A percentile compares a stretch with the other conserved stretches of the same genome.
Conservation (phyloP, 2,888 invertebrate species). For the Isoperla grammatica region DNA sequence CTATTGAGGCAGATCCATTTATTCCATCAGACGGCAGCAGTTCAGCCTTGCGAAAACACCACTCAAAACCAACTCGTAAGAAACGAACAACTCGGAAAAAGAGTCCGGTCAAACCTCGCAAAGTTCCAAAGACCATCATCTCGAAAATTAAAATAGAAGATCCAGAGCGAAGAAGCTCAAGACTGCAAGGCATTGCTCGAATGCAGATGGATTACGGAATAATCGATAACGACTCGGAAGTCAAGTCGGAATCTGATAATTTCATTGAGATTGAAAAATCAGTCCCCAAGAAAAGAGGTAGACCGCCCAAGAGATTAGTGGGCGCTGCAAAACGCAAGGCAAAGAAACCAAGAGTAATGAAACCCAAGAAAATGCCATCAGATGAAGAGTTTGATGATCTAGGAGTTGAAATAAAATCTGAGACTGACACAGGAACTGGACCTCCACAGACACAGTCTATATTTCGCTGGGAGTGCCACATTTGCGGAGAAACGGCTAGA, state of each 20-base stretch:
- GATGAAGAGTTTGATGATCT: conserved; percentile 20
- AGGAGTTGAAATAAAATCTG: conserved; percentile 6
- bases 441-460: background rate
- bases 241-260: conserved; percentile 22
- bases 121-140: background rate
- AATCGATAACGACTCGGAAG: conserved; percentile 7
- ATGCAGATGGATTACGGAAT: conserved; percentile 22
- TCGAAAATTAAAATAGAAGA: conserved; percentile 13
- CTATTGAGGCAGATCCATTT: conserved; percentile 23
- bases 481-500: conserved; percentile 44
- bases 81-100: conserved; percentile 2
- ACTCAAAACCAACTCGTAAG: conserved; percentile 11
- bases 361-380: conserved; percentile 14
- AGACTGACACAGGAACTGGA: background rate
- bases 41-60: background rate
- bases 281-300: conserved; percentile 17
- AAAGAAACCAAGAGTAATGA: conserved; percentile 24
- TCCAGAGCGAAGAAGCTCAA: conserved; percentile 17
- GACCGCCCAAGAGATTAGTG: conserved; percentile 18
- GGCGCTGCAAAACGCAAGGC: conserved; percentile 29
- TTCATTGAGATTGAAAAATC: conserved; percentile 6
- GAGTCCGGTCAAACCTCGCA: background rate
- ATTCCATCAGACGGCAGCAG: conserved; percentile 20
- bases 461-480: conserved; percentile 45
- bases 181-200: conserved; percentile 22